These are phyloP conservation scores for Rhinogobio ventralis DNA, from an alignment of 2,797 vertebrate genomes.

Conservation along the genomic window DNA sequence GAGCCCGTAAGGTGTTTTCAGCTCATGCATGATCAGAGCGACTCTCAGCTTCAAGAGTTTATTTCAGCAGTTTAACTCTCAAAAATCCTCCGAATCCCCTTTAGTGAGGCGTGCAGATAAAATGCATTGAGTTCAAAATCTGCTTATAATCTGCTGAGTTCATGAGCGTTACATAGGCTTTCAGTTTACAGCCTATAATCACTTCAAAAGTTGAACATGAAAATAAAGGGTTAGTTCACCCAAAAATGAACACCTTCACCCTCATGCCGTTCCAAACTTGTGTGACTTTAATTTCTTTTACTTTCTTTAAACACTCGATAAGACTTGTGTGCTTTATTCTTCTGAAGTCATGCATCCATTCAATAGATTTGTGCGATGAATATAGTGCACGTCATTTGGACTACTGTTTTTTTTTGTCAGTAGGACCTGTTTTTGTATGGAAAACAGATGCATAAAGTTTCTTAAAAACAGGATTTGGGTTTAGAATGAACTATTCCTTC, in stretches of 20 bases:
- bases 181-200: background rate
- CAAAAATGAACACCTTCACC: background rate
- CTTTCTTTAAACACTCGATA: background rate
- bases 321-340: background rate
- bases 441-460: background rate
- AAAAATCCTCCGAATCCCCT: background rate
- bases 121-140: background rate
- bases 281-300: background rate
- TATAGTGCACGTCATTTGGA: background rate
- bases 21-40: background rate
- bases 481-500: background rate
- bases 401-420: background rate
- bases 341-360: background rate
- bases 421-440: background rate
- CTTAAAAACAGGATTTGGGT: background rate
- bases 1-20: constrained; percentile 8
- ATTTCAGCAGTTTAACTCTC: constrained; percentile 8
- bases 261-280: background rate
- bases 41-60: background rate
- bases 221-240: background rate
- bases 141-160: background rate
- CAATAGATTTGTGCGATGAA: background rate
- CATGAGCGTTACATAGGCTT: background rate
- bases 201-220: background rate
- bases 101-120: background rate